These are phyloP conservation scores for Acrossocheilus fasciatus DNA, from an alignment of 2,797 vertebrate species.

Conservation along the genomic window DNA sequence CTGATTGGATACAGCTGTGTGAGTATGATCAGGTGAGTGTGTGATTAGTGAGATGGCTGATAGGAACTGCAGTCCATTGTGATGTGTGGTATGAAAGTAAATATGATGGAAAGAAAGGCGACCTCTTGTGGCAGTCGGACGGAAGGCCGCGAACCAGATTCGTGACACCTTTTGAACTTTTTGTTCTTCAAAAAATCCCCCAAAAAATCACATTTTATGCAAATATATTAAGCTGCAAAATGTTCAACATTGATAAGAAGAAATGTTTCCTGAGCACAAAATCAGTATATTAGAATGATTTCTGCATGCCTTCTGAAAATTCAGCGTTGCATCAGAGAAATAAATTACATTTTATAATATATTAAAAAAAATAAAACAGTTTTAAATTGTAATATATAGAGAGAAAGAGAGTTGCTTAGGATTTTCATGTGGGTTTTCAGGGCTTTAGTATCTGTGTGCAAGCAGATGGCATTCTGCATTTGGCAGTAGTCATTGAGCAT, in stretches of 20 bases:
- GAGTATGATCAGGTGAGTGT: too few species aligned
- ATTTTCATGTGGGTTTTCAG: neutral
- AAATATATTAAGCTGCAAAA: neutral
- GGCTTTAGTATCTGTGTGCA: conserved; percentile 16
- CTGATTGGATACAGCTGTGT: too few species aligned
- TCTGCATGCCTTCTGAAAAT: neutral
- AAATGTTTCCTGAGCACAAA: neutral
- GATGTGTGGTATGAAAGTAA: too few species aligned
- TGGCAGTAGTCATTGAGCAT: conserved; percentile 43
- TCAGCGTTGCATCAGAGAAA: neutral
- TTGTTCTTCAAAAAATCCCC: neutral
- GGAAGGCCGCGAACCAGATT: too few species aligned
- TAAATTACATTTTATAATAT: neutral
- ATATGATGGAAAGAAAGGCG: too few species aligned
- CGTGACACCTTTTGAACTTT: neutral
- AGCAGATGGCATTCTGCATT: conserved; percentile 40
- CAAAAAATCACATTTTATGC: neutral
- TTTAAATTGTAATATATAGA: neutral
- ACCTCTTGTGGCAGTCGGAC: too few species aligned
- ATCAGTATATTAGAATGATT: neutral
- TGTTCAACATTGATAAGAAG: neutral
- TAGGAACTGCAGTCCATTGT: too few species aligned
- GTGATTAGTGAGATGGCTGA: too few species aligned
- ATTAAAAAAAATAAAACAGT: neutral
- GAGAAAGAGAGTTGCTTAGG: neutral